A percentile compares a stretch with the other conserved stretches of the same genome.
Conservation (phyloP, 1,140 invertebrate species). For the Cotesia chilonis region DNA sequence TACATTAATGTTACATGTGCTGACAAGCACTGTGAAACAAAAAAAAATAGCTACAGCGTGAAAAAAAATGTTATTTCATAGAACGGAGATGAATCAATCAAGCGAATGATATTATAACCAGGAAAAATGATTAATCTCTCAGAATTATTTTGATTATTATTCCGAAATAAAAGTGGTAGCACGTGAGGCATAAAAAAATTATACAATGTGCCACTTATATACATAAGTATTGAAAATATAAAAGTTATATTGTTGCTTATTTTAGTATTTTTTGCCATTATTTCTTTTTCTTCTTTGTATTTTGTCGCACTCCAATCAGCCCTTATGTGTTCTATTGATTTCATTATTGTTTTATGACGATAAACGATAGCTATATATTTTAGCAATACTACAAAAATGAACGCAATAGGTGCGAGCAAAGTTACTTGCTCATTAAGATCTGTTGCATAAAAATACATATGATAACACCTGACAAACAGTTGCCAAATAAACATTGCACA, state of each 20-base stretch:
- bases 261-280: conserved; percentile 21
- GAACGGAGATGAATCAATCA: conserved; percentile 38
- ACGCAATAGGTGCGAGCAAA: conserved; percentile 39
- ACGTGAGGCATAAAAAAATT: conserved; percentile 20
- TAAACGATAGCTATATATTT: conserved; percentile 38
- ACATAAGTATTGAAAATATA: conserved; percentile 19
- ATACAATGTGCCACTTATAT: background rate
- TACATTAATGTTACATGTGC: conserved; percentile 36
- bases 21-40: conserved; percentile 39
- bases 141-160: conserved; percentile 27
- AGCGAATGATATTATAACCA: conserved; percentile 41
- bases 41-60: conserved; percentile 43
- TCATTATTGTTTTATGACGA: conserved; percentile 12
- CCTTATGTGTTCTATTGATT: conserved; percentile 18
- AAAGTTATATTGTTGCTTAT: background rate
- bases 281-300: background rate
- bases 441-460: conserved; percentile 17
- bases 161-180: background rate
- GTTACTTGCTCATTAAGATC: conserved; percentile 27
- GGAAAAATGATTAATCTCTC: conserved; percentile 44
- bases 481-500: background rate
- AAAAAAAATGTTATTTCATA: conserved; percentile 44
- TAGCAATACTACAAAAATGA: conserved; percentile 32
- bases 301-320: conserved; percentile 7
- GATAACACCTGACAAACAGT: background rate